A percentile compares a stretch with the other conserved stretches of the same genome.
phyloP scores from a whole-genome alignment of 2,113 vertebrate species.

The Montifringilla adamsi region DNA sequence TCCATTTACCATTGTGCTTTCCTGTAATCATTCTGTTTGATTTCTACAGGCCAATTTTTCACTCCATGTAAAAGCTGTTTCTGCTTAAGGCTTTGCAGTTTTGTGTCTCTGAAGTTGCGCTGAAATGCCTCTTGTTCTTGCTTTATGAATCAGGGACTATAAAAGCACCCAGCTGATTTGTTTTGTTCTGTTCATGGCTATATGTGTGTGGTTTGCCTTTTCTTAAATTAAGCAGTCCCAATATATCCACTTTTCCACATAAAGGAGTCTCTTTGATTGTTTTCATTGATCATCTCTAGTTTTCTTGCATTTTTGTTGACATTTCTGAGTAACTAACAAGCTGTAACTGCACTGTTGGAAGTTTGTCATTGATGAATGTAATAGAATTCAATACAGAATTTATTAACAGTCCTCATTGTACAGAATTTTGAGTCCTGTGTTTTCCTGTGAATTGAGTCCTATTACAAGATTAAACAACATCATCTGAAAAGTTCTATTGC shows the following conservation, averaged over 20 bases:
- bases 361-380: neutral
- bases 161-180: neutral
- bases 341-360: neutral
- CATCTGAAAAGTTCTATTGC: neutral
- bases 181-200: neutral
- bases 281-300: neutral
- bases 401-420: neutral
- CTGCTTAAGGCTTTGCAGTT: neutral
- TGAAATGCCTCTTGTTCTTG: neutral
- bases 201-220: neutral
- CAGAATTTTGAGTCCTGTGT: neutral
- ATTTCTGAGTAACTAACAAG: neutral
- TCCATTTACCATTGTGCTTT: neutral
- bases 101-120: neutral
- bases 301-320: neutral
- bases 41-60: neutral
- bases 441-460: neutral
- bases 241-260: neutral
- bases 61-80: neutral
- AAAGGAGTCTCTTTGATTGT: neutral
- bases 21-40: neutral
- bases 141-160: neutral
- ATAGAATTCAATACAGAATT: neutral
- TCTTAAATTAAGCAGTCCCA: neutral
- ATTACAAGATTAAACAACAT: neutral